Percentiles rank a stretch among this genome's conserved stretches.
Evolutionary conservation across 2,888 invertebrate genomes (phyloP).

Genomic region (Leptopterna dolabrata): DNA sequence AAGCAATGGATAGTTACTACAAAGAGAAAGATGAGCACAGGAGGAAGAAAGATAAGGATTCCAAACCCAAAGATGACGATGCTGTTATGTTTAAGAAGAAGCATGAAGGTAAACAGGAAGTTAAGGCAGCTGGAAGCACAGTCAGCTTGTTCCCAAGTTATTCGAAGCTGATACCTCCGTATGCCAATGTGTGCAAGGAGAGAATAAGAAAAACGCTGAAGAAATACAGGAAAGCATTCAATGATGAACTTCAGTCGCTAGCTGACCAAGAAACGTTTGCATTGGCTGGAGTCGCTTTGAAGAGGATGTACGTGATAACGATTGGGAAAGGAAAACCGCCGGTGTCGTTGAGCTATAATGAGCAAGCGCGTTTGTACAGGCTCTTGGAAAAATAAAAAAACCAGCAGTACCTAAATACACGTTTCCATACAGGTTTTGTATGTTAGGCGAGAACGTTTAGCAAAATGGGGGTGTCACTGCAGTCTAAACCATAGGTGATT

Average conservation of each 20-base stretch:
- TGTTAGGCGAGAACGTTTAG: no score
- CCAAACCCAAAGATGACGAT: background rate
- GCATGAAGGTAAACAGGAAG: background rate
- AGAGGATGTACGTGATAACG: conserved; percentile 40
- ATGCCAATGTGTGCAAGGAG: conserved; percentile 35
- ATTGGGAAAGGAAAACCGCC: conserved; percentile 29
- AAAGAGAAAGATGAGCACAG: conserved; percentile 21
- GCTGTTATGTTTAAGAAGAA: background rate
- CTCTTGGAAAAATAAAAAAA: background rate
- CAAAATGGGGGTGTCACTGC: no score
- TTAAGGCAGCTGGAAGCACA: background rate
- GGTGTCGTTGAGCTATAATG: background rate
- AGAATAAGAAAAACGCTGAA: conserved; percentile 36
- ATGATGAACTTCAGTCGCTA: conserved; percentile 31
- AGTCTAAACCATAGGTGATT: no score
- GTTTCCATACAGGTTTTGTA: background rate
- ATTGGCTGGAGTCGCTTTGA: conserved; percentile 16
- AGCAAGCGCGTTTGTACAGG: conserved; percentile 10
- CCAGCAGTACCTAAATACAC: background rate
- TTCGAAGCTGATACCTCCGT: conserved; percentile 32
- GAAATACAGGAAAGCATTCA: conserved; percentile 32
- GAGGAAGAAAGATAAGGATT: conserved; percentile 12
- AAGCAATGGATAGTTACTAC: conserved; percentile 23
- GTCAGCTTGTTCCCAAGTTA: conserved; percentile 17
- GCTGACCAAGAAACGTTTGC: conserved; percentile 38